These are phyloP conservation scores for Spheniscus humboldti DNA, from an alignment of 2,797 vertebrate genomes.

Conservation along the genomic window DNA sequence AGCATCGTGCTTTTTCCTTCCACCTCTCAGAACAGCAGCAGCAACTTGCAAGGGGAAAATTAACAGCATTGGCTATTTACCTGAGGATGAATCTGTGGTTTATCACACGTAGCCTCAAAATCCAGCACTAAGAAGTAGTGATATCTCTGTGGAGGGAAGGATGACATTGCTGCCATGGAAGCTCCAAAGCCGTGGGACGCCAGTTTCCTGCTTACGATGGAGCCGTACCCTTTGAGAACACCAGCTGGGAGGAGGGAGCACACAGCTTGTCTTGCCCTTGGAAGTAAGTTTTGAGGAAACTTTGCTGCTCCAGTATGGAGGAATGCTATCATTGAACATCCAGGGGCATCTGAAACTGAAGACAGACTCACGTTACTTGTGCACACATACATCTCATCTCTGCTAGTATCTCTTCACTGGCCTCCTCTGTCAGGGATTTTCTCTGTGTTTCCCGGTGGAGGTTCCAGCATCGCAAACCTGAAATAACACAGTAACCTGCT, in stretches of 20 bases:
- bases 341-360: slow-evolving; percentile 81
- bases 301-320: slow-evolving; percentile 77
- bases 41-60: not conserved
- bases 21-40: slow-evolving; percentile 30
- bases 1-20: not conserved
- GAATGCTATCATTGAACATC: slow-evolving; percentile 80
- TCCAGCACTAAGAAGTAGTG: slow-evolving; percentile 87
- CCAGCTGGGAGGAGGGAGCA: slow-evolving; percentile 32
- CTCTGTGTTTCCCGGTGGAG: not conserved
- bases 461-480: not conserved
- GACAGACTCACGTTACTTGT: slow-evolving; percentile 40
- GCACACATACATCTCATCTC: not conserved
- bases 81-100: slow-evolving; percentile 84
- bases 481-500: not conserved
- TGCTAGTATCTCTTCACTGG: not conserved
- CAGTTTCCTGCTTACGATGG: slow-evolving; percentile 81
- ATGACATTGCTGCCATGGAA: slow-evolving; percentile 83
- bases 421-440: not conserved
- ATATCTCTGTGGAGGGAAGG: slow-evolving; percentile 83
- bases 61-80: slow-evolving; percentile 65
- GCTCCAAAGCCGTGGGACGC: slow-evolving; percentile 82
- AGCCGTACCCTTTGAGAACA: slow-evolving; percentile 69
- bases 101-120: slow-evolving; percentile 84
- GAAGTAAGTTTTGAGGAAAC: slow-evolving; percentile 73
- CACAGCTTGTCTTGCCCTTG: slow-evolving; percentile 73